Conservation (phyloP, 2,113 vertebrate genomes). For the Vimba vimba region DNA sequence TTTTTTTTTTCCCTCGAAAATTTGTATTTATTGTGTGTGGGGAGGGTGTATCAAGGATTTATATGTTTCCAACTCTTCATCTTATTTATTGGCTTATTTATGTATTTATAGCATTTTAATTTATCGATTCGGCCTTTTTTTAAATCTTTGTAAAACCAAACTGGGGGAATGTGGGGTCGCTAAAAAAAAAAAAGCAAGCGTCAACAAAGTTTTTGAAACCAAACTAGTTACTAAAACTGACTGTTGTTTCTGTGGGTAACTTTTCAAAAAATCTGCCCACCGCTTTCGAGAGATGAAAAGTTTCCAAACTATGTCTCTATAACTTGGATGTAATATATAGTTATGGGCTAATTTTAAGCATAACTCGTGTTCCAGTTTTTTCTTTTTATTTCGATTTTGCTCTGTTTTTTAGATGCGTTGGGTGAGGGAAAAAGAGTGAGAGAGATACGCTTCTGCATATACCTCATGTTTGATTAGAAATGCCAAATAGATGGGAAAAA, state of each 20-base stretch:
- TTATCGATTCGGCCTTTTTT: constrained; percentile 64
- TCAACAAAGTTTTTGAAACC: constrained; percentile 39
- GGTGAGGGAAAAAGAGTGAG: constrained; percentile 51
- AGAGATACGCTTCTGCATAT: constrained; percentile 78
- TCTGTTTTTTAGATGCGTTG: constrained; percentile 26
- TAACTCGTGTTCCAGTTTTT: constrained; percentile 27
- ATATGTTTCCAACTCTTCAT: constrained; percentile 68
- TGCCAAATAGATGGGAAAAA: constrained; percentile 76
- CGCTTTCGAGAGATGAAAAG: constrained; percentile 17
- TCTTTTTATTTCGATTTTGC: background rate
- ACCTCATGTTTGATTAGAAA: constrained; percentile 82
- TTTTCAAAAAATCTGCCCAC: background rate
- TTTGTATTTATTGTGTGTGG: constrained; percentile 75
- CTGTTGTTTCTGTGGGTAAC: constrained; percentile 9
- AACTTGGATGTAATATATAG: background rate
- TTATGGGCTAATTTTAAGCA: constrained; percentile 6
- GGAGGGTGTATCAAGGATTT: constrained; percentile 66
- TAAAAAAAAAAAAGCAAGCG: constrained; percentile 44
- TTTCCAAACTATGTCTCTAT: background rate
- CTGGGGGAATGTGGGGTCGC: constrained; percentile 66
- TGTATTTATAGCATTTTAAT: constrained; percentile 77
- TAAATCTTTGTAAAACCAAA: constrained; percentile 69
- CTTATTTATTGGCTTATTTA: constrained; percentile 78
- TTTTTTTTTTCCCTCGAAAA: constrained; percentile 64
- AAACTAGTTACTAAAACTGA: constrained; percentile 4